phyloP scores from a whole-genome alignment of 2,888 invertebrate species.

The Hypolimnas misippus region DNA sequence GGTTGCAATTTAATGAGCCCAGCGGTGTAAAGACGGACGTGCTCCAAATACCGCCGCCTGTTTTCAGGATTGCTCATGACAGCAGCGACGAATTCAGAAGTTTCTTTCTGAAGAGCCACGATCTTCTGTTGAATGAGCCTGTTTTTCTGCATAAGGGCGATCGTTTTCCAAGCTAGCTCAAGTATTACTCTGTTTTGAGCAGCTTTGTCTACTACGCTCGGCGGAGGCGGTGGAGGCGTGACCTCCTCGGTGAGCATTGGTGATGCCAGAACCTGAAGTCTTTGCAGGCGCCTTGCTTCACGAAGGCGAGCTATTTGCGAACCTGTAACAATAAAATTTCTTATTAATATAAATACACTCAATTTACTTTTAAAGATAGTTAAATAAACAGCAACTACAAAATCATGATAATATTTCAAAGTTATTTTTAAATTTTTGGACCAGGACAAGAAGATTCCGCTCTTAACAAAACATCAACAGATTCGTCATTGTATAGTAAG shows the following conservation, averaged over 20 bases:
- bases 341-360: too few relatives aligned
- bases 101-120: constrained; percentile 85
- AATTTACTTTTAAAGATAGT: too few relatives aligned
- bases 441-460: too few relatives aligned
- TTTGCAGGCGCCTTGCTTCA: constrained; percentile 67
- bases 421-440: too few relatives aligned
- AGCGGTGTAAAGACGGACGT: constrained; percentile 55
- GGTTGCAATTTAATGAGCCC: constrained; percentile 47
- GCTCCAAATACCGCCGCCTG: constrained; percentile 60
- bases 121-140: constrained; percentile 85
- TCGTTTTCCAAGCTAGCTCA: constrained; percentile 86
- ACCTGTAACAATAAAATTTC: constrained; percentile 58
- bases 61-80: constrained; percentile 83
- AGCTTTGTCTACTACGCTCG: constrained; percentile 53
- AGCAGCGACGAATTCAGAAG: constrained; percentile 84
- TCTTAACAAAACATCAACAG: too few relatives aligned
- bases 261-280: constrained; percentile 57
- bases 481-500: too few relatives aligned
- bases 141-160: constrained; percentile 85
- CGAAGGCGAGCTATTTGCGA: constrained; percentile 64
- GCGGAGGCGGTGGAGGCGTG: constrained; percentile 41
- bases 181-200: constrained; percentile 80
- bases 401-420: too few relatives aligned
- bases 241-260: constrained; percentile 48
- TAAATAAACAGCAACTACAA: too few relatives aligned